phyloP scores from a whole-genome alignment of 2,888 invertebrate species.

The Steromphala cineraria region DNA sequence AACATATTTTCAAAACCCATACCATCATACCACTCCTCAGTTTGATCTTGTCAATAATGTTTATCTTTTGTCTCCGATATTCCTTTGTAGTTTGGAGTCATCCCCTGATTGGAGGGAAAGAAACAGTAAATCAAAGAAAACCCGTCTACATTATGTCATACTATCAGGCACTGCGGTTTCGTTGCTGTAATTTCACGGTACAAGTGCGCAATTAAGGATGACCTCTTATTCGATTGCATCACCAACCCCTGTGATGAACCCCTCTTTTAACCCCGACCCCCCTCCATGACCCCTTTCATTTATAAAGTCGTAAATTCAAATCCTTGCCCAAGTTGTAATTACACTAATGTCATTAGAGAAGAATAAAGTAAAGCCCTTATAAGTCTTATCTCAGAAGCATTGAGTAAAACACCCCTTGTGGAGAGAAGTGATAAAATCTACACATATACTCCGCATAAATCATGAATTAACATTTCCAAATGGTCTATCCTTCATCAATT shows the following conservation, averaged over 20 bases:
- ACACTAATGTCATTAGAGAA: background rate
- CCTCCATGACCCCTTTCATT: background rate
- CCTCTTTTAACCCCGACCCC: background rate
- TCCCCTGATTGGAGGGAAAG: background rate
- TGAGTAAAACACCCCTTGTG: background rate
- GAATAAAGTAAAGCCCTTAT: background rate
- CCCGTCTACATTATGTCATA: background rate
- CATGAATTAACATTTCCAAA: background rate
- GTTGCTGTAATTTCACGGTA: conserved; percentile 1
- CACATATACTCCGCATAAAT: background rate
- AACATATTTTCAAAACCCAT: no score
- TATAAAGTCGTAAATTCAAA: conserved; percentile 1
- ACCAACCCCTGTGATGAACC: background rate
- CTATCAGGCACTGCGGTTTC: background rate
- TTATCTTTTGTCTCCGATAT: no score
- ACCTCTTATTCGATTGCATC: background rate
- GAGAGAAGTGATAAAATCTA: background rate
- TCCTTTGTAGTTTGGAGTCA: no score
- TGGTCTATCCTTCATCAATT: background rate
- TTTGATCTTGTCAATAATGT: no score
- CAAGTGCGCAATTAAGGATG: background rate
- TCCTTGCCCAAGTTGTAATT: background rate
- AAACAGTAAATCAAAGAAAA: background rate
- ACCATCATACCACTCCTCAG: no score
- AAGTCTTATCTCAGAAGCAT: background rate